Evolutionary conservation across 1,140 invertebrate species (phyloP), one percentile per base, ranked within the genome.

Genomic region (Drosophila pseudoobscura): DNA sequence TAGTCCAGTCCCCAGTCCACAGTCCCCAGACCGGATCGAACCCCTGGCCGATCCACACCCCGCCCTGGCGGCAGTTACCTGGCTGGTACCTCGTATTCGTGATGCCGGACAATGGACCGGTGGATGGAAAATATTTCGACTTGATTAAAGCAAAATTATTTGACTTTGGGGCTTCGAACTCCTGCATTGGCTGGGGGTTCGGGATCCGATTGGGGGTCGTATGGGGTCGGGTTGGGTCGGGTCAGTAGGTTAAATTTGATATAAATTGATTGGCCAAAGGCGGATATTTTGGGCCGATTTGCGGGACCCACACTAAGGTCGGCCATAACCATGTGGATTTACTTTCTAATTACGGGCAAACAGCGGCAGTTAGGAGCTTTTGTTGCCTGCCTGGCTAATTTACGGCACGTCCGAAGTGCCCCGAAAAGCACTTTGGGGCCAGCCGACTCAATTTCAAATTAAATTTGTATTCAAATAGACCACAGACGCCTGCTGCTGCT

Each of bases 401-500:
- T 87, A 62, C 74, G 63, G 82, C 82, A 87, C 82, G 83, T 82
- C 62, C 83, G 75, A 82, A 75, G 82, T 77, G 78, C 46, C 9
- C 78, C 73, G 69, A 82, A 77, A 75, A 83, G 65, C 75, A 82
- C 75, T 65, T 75, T 49, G 49, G 62, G 41, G 54, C 63, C 76
- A 82, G 77, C 61, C 68, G 84, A 70, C 85, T 88, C 83, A 75
- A 75, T 87, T 88, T 87, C 75, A 87, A 87, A 87, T 87, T 87
- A 87, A 88, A 87, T 87, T 87, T 87, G 83, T 87, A 87, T 87
- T 87, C 82, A 87, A 87, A 87, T 82, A 69, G 69, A 75, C 80
- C 75, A 68, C 64, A 76, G 58, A 63, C 56, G 15, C 39, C 47
- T 31, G 65, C 66, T 52, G 66, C 20, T 26, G 35, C 15, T 59